Base-by-base conservation (phyloP, 2,888 invertebrate species). In the Andrena hattorfiana region DNA sequence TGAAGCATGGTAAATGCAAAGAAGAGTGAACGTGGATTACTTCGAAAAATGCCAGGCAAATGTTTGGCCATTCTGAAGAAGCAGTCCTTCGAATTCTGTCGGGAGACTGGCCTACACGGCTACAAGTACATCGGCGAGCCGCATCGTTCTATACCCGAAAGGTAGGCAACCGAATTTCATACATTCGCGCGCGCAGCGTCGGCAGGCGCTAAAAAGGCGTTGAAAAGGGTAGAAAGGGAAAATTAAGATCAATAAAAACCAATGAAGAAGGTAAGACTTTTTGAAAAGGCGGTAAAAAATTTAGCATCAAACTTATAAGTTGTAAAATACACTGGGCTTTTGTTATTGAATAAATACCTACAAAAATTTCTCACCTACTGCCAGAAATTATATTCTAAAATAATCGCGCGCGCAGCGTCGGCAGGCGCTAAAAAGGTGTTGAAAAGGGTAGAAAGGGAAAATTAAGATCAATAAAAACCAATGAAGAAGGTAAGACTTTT, bases 31-130 rank as follows among this genome's bases (percentile, higher is more conserved):
- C 54, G n/a, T 0, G 23, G 32, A 13, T 20, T 48, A 10, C 23
- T 23, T 0, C n/a, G 10, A 28, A 32, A 30, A 6, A 10, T 26
- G 0, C 0, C 62, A 23, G 26, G 8, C 10, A 77, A 59, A 62
- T 78, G 67, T 54, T 76, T 32, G 35, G 68, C 1, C 5, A 77
- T 89, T 4, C 30, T 91, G 2, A 90, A 88, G 26, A 89, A 79
- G 7, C 92, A 92, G n/a, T 84, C 89, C 49, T 92, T 92, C 3
- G 95, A 96, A 86, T 97, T 96, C 93, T 97, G 97, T 86, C 94
- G 95, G 70, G 95, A 96, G 30, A 97, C 97, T 0, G 96, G 96
- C 81, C 93, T 97, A 70, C 97, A 97, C 89, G 97, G 97, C 0
- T 97, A 96, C 87, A 96, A 96, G 89, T 96, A 96, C 87, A 96